Conservation (phyloP, 2,113 vertebrate genomes). For the Micronycteris hirsuta region DNA sequence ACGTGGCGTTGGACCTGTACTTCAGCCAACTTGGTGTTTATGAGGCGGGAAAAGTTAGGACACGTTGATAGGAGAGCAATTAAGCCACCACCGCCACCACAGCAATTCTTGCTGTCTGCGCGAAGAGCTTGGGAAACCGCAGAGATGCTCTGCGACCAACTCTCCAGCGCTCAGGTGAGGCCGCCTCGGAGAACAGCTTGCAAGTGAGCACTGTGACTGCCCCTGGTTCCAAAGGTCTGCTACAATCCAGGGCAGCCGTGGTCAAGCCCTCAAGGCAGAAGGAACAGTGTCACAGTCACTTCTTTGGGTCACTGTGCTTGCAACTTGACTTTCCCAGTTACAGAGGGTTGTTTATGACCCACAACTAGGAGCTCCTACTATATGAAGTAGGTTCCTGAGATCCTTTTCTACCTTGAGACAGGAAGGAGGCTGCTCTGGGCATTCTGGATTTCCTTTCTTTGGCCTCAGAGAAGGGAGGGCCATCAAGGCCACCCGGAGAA, state of each 20-base stretch:
- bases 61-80: neutral
- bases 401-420: constrained; percentile 48
- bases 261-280: neutral
- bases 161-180: constrained; percentile 23
- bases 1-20: constrained; percentile 32
- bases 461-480: constrained; percentile 68
- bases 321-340: neutral
- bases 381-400: constrained; percentile 43
- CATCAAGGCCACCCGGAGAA: constrained; percentile 69
- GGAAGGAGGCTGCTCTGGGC: constrained; percentile 62
- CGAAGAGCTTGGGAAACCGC: constrained; percentile 24
- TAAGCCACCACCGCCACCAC: neutral
- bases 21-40: constrained; percentile 44
- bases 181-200: constrained; percentile 33
- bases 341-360: constrained; percentile 43
- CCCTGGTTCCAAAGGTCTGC: neutral
- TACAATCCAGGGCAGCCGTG: constrained; percentile 22
- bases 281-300: constrained; percentile 15
- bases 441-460: constrained; percentile 54
- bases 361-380: constrained; percentile 28
- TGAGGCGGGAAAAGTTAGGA: constrained; percentile 11
- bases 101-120: neutral
- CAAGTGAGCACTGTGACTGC: neutral
- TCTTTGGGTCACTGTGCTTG: constrained; percentile 22
- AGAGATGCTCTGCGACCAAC: constrained; percentile 32